phyloP scores from a whole-genome alignment of 37 sponge, comb jelly and placozoan species.

The Geodia barretti region DNA sequence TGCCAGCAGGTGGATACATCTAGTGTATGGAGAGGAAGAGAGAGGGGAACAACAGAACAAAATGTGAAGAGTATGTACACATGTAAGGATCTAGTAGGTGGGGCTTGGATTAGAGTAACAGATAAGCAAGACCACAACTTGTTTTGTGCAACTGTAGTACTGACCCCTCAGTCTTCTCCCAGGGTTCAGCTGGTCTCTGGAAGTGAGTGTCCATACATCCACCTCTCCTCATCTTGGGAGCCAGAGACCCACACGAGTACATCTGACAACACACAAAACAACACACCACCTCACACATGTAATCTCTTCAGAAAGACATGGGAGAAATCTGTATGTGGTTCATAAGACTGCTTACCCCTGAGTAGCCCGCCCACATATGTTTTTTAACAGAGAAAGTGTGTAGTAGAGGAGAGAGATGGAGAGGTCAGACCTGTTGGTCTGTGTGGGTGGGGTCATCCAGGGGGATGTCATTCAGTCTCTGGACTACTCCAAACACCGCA shows the following conservation, averaged over 20 bases:
- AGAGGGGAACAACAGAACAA: no score
- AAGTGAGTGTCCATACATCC: constrained; percentile 80
- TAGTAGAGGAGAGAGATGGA: no score
- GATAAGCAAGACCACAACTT: no score
- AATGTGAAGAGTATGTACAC: no score
- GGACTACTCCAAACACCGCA: constrained; percentile 90
- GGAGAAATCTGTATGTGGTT: no score
- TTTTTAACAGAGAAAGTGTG: no score
- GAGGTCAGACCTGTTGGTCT: constrained; percentile 45
- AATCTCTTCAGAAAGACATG: no score
- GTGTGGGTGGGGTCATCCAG: constrained; percentile 39
- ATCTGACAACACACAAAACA: constrained; percentile 45
- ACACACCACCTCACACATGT: neutral
- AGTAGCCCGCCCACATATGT: no score
- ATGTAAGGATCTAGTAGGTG: neutral
- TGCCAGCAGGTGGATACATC: constrained; percentile 80
- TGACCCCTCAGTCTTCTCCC: constrained; percentile 94
- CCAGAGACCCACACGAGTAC: constrained; percentile 98
- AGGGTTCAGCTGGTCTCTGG: constrained; percentile 87
- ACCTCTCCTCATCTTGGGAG: constrained; percentile 88
- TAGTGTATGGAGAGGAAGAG: no score
- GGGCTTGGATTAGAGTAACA: no score
- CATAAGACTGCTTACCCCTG: no score
- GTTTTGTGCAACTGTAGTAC: no score
- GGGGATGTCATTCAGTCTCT: constrained; percentile 31